Conservation (phyloP, 2,888 invertebrate genomes). For the Parelbella ahira region DNA sequence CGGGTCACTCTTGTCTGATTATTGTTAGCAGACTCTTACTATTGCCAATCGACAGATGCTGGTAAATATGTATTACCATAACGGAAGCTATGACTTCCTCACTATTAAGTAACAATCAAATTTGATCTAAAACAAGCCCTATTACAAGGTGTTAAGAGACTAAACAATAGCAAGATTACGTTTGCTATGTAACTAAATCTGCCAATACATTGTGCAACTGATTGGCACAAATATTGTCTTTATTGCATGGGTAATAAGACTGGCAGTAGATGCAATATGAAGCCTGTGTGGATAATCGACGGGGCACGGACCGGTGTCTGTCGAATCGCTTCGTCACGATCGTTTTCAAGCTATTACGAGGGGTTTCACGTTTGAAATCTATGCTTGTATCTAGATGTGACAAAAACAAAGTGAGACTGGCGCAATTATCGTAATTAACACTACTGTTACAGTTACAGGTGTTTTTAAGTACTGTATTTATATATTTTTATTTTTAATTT, state of each 20-base stretch:
- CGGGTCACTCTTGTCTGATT: slow-evolving; percentile 1
- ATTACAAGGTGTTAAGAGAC: background rate
- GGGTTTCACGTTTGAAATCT: slow-evolving; percentile 12
- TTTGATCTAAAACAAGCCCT: slow-evolving; percentile 1
- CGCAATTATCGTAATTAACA: too few species aligned
- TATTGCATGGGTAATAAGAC: background rate
- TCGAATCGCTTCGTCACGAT: slow-evolving; percentile 16
- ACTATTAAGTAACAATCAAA: background rate
- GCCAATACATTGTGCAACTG: background rate
- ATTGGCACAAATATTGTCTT: background rate
- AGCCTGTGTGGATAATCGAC: background rate
- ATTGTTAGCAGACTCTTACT: slow-evolving; percentile 8
- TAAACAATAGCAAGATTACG: background rate
- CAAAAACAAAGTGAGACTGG: too few species aligned
- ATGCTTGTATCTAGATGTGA: too few species aligned
- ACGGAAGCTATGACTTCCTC: slow-evolving; percentile 18
- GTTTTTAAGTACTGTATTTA: too few species aligned
- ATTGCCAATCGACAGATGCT: slow-evolving; percentile 4
- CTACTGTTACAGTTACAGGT: too few species aligned
- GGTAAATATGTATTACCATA: slow-evolving; percentile 12
- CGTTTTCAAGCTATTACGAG: slow-evolving; percentile 18
- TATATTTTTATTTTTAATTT: too few species aligned
- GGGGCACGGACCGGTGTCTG: background rate
- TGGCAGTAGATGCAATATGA: background rate
- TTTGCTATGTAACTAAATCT: slow-evolving; percentile 1